phyloP scores from a whole-genome alignment of 2,113 vertebrate species.

The Pseudopipra pipra region DNA sequence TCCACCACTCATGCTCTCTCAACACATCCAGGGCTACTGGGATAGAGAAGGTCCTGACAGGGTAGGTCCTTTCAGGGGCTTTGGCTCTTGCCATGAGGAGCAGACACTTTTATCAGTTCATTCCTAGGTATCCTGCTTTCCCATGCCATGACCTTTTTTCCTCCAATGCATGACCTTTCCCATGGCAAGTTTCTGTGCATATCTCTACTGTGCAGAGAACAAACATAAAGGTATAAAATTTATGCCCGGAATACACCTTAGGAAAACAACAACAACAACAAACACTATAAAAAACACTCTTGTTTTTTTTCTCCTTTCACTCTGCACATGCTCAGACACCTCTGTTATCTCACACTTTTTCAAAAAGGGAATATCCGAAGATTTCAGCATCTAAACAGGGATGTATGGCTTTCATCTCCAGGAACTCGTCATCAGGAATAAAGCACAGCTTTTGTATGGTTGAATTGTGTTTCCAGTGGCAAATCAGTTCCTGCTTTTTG shows the following conservation, averaged over 20 bases:
- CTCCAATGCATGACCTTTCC: not conserved
- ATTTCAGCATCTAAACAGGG: not conserved
- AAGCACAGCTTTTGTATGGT: fast-evolving
- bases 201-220: not conserved
- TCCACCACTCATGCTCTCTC: not conserved
- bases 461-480: not conserved
- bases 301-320: not conserved
- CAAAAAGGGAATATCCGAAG: not conserved
- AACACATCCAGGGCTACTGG: not conserved
- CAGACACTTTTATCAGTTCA: not conserved
- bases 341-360: not conserved
- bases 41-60: not conserved
- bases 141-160: not conserved
- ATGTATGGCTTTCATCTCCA: not conserved
- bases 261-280: not conserved
- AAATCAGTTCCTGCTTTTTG: fast-evolving
- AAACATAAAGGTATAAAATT: not conserved
- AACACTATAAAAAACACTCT: not conserved
- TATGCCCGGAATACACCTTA: not conserved
- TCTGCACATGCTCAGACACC: not conserved
- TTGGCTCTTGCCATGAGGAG: not conserved
- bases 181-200: not conserved
- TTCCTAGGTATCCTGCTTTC: not conserved
- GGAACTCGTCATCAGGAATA: not conserved
- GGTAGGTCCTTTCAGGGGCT: not conserved